phyloP scores from a whole-genome alignment of 2,797 vertebrate species.

The Acipenser oxyrinchus region DNA sequence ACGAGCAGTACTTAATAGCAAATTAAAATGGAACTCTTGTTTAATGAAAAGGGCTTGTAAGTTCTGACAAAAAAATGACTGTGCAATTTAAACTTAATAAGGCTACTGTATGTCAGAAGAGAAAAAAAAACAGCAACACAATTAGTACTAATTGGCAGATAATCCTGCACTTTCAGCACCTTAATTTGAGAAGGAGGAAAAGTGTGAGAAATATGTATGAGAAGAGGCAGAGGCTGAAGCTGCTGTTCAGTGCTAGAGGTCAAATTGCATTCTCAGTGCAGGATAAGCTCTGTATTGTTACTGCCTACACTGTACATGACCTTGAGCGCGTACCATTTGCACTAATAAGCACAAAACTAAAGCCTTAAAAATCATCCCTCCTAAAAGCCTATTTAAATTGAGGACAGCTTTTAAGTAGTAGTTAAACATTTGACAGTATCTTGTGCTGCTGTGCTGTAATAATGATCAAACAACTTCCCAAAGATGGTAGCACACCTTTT shows the following conservation, averaged over 20 bases:
- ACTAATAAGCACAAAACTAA: slow-evolving; percentile 56
- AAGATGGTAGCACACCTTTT: too few relatives aligned
- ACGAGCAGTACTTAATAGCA: slow-evolving; percentile 54
- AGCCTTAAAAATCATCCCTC: slow-evolving; percentile 24
- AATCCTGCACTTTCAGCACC: slow-evolving; percentile 61
- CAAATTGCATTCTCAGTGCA: slow-evolving; percentile 47
- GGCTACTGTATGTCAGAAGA: slow-evolving; percentile 59
- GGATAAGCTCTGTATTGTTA: slow-evolving; percentile 66
- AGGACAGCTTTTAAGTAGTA: too few relatives aligned
- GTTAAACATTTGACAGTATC: too few relatives aligned
- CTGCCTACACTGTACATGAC: slow-evolving; percentile 59
- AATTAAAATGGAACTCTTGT: slow-evolving; percentile 67
- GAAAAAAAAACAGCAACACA: slow-evolving; percentile 56
- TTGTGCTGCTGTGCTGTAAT: too few relatives aligned
- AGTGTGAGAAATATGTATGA: slow-evolving; percentile 48
- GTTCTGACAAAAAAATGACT: slow-evolving; percentile 43
- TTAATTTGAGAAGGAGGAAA: slow-evolving; percentile 49
- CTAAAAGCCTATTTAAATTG: too few relatives aligned
- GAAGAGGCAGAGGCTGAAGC: slow-evolving; percentile 46
- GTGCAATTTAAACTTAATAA: slow-evolving; percentile 62
- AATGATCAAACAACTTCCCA: too few relatives aligned
- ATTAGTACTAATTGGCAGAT: slow-evolving; percentile 76
- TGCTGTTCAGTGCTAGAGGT: slow-evolving; percentile 49
- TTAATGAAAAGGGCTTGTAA: slow-evolving; percentile 61
- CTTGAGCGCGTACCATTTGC: slow-evolving; percentile 56